A percentile compares a stretch with the other conserved stretches of the same genome.
Evolutionary conservation across 2,888 invertebrate genomes (phyloP).

Genomic region (Metallyticus violacea): DNA sequence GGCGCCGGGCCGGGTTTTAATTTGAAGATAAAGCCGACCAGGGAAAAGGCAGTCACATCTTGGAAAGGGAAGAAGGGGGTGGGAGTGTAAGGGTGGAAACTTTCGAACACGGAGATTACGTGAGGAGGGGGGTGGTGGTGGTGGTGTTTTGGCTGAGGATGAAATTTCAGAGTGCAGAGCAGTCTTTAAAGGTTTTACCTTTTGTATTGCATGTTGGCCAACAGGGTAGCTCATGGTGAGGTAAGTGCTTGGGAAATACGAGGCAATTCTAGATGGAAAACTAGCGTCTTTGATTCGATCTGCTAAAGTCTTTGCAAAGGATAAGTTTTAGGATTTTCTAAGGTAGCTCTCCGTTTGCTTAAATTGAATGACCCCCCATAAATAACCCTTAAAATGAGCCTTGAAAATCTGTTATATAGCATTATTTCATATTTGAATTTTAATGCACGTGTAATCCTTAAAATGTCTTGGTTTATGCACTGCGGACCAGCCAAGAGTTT

Average conservation of each 20-base stretch:
- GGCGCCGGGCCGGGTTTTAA: background rate
- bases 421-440: too few relatives aligned
- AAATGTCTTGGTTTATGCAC: too few relatives aligned
- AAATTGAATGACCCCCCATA: too few relatives aligned
- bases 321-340: too few relatives aligned
- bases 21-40: slow-evolving; percentile 4
- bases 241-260: background rate
- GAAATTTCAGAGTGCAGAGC: background rate
- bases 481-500: too few relatives aligned
- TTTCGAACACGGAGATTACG: slow-evolving; percentile 1
- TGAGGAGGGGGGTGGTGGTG: background rate
- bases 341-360: too few relatives aligned
- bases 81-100: background rate
- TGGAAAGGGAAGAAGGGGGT: background rate
- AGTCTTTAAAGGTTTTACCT: background rate
- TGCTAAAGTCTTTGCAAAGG: background rate
- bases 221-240: background rate
- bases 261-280: background rate
- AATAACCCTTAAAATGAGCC: too few relatives aligned
- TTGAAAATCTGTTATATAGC: too few relatives aligned
- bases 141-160: background rate
- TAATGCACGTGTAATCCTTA: too few relatives aligned
- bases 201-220: background rate
- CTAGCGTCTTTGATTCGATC: background rate
- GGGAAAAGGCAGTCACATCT: slow-evolving; percentile 3